phyloP scores from a whole-genome alignment of 2,888 invertebrate genomes.

The Imbricaverruca yamaguchii region DNA sequence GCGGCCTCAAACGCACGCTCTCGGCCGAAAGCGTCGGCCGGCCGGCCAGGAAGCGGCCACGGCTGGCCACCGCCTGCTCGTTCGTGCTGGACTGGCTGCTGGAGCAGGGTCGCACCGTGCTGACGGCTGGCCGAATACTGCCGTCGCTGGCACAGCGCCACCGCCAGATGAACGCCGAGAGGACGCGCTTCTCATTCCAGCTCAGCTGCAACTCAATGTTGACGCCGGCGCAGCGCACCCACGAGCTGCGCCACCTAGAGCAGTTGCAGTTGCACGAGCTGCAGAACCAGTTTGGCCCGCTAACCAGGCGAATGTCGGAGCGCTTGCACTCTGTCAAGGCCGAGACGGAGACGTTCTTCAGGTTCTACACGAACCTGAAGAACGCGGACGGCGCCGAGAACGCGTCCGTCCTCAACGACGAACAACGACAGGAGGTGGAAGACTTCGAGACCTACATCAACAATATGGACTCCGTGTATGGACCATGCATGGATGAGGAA shows the following conservation, averaged over 20 bases:
- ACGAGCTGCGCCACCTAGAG: conserved; percentile 30
- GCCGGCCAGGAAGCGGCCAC: background rate
- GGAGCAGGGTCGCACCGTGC: background rate
- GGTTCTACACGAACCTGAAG: conserved; percentile 10
- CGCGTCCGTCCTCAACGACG: background rate
- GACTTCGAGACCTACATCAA: background rate
- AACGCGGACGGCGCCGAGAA: background rate
- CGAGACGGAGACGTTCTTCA: conserved; percentile 27
- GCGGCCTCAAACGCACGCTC: background rate
- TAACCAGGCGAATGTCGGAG: conserved; percentile 30
- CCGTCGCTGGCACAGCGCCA: background rate
- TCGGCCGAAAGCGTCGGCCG: background rate
- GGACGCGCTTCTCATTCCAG: background rate
- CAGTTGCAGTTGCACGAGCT: conserved; percentile 30
- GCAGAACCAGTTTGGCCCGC: conserved; percentile 27
- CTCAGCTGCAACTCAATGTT: background rate
- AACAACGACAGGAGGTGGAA: background rate
- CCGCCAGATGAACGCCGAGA: background rate
- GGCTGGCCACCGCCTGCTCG: background rate
- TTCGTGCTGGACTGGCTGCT: conserved; percentile 4
- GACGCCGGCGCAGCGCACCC: conserved; percentile 1
- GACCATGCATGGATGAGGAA: background rate
- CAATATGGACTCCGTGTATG: background rate
- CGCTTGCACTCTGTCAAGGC: conserved; percentile 29
- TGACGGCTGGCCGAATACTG: background rate